Conservation (phyloP, 1,140 invertebrate species). For the Leptopilina boulardi region DNA sequence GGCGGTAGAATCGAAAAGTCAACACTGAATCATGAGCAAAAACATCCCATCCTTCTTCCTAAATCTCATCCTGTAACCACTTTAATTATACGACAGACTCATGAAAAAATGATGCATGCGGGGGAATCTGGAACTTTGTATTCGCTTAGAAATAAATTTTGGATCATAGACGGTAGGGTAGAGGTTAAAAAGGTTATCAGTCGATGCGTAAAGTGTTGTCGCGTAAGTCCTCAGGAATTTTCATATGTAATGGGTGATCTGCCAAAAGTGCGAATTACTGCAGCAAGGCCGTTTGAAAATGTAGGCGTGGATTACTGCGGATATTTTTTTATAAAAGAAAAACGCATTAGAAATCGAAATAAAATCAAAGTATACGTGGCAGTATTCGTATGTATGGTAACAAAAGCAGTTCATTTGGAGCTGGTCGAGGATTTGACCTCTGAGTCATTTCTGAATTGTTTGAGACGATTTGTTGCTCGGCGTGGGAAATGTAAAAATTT, state of each 20-base stretch:
- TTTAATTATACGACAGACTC: conserved; percentile 8
- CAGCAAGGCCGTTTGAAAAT: conserved; percentile 34
- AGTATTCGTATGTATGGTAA: conserved; percentile 41
- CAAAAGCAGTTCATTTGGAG: conserved; percentile 63
- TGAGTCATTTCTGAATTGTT: conserved; percentile 51
- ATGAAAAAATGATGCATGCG: conserved; percentile 17
- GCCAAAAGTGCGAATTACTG: conserved; percentile 14
- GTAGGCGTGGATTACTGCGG: conserved; percentile 40
- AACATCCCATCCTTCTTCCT: conserved; percentile 32
- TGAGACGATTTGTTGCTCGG: conserved; percentile 61
- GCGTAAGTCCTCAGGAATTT: neutral
- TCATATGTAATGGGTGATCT: conserved; percentile 46
- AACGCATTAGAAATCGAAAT: conserved; percentile 7
- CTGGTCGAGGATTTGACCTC: conserved; percentile 48
- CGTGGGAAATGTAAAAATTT: conserved; percentile 53
- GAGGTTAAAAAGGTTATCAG: conserved; percentile 37
- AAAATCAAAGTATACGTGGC: conserved; percentile 37
- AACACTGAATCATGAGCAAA: neutral
- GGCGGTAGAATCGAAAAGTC: neutral
- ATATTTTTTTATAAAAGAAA: conserved; percentile 36
- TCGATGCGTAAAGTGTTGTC: conserved; percentile 43
- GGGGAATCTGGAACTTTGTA: conserved; percentile 30
- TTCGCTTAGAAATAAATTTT: neutral
- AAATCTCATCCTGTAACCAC: neutral
- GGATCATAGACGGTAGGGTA: conserved; percentile 49